A percentile compares a stretch with the other conserved stretches of the same genome.
Evolutionary conservation across 2,113 vertebrate species (phyloP).

Genomic region (Lampris megalopsis): DNA sequence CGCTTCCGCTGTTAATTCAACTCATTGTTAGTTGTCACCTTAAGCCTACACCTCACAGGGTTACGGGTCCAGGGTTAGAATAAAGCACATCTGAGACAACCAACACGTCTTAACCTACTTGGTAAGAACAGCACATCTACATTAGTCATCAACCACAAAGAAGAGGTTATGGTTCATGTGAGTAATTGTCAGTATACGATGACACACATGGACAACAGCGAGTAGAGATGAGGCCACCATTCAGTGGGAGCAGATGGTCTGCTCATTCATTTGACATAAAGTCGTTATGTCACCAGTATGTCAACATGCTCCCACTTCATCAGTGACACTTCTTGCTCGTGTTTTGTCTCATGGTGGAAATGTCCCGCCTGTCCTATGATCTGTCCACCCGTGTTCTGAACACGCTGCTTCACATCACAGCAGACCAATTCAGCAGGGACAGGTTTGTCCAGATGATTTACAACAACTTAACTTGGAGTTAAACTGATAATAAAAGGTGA

Average conservation of each 20-base stretch:
- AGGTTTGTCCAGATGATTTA: conserved; percentile 32
- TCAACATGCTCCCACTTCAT: conserved; percentile 59
- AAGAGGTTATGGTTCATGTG: conserved; percentile 21
- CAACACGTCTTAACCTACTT: conserved; percentile 28
- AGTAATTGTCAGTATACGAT: conserved; percentile 20
- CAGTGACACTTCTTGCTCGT: conserved; percentile 46
- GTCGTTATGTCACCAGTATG: conserved; percentile 2
- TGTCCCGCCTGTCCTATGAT: no score
- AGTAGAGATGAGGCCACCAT: conserved; percentile 33
- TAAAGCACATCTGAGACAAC: conserved; percentile 21
- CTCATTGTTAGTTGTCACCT: conserved; percentile 36
- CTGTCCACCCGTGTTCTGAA: no score
- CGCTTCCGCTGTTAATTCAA: conserved; percentile 13
- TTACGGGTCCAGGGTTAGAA: conserved; percentile 12
- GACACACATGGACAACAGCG: conserved; percentile 35
- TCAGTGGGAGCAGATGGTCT: conserved; percentile 47
- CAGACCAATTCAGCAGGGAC: conserved; percentile 24
- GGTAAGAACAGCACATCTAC: conserved; percentile 39
- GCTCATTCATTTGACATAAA: conserved; percentile 11
- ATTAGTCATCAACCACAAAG: conserved; percentile 42
- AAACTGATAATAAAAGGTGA: conserved; percentile 49
- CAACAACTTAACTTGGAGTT: conserved; percentile 12
- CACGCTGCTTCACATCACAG: conserved; percentile 22
- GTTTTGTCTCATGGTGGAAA: conserved; percentile 14
- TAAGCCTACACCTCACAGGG: conserved; percentile 16